Evolutionary conservation across 1,140 invertebrate genomes (phyloP).

Genomic region (Euglossa dilemma): DNA sequence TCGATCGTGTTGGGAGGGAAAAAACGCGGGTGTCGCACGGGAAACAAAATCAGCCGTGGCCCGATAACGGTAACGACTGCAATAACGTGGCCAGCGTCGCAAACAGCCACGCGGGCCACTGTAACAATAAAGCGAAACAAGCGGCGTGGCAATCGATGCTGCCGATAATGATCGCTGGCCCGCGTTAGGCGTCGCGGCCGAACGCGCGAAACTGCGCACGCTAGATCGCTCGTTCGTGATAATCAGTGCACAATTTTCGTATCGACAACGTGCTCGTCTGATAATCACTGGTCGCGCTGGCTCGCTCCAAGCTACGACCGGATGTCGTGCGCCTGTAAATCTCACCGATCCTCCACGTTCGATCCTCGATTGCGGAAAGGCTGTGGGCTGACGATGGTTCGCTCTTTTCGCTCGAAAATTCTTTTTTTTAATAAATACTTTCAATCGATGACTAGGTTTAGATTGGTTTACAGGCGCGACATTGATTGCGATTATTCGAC

Average conservation of each 20-base stretch:
- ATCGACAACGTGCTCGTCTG: slow-evolving; percentile 3
- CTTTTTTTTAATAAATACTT: no score
- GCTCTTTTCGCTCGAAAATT: no score
- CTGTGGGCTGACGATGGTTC: no score
- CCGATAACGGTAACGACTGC: slow-evolving; percentile 33
- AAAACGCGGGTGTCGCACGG: not conserved
- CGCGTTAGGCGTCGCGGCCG: not conserved
- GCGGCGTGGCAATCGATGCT: slow-evolving; percentile 4
- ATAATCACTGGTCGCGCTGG: slow-evolving; percentile 17
- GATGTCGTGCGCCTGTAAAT: not conserved
- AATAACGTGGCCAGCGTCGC: slow-evolving; percentile 26
- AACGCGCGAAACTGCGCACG: slow-evolving; percentile 23
- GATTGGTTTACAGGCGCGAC: no score
- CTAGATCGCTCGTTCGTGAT: slow-evolving; percentile 39
- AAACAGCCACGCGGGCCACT: not conserved
- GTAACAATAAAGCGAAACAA: slow-evolving; percentile 43
- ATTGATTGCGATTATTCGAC: no score
- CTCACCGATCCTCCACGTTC: not conserved
- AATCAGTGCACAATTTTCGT: slow-evolving; percentile 46
- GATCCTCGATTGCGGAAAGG: no score
- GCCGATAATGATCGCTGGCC: slow-evolving; percentile 31
- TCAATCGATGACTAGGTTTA: no score
- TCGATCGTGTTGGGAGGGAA: not conserved
- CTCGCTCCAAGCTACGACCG: not conserved
- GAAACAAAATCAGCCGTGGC: slow-evolving; percentile 14